A percentile compares a stretch with the other conserved stretches of the same genome.
phyloP scores from a whole-genome alignment of 2,888 invertebrate genomes.

The Spodoptera littoralis region DNA sequence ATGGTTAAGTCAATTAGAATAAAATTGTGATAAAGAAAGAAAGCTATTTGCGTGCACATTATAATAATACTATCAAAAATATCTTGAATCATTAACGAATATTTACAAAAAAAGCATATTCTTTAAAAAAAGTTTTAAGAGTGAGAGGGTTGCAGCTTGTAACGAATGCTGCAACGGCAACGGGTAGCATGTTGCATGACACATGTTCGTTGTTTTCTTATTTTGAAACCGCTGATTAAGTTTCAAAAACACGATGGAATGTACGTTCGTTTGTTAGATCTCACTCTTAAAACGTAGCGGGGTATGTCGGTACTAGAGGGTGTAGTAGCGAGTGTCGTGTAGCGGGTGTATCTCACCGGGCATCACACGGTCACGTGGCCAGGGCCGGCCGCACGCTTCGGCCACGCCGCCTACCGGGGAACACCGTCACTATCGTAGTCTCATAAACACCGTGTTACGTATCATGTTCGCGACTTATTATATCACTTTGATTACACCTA shows the following conservation, averaged over 20 bases:
- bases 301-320: conserved; percentile 25
- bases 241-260: too few relatives aligned
- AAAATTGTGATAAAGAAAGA: conserved; percentile 16
- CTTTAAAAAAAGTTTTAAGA: conserved; percentile 45
- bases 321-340: conserved; percentile 42
- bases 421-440: conserved; percentile 68
- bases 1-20: conserved; percentile 30
- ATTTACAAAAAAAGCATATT: conserved; percentile 42
- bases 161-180: background rate
- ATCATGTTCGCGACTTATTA: conserved; percentile 17
- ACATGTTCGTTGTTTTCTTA: too few relatives aligned
- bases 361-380: conserved; percentile 88
- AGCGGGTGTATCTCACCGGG: conserved; percentile 81
- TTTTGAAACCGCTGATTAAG: too few relatives aligned
- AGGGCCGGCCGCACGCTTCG: conserved; percentile 75
- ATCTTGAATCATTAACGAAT: conserved; percentile 10
- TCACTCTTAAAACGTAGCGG: conserved; percentile 55
- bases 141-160: conserved; percentile 29
- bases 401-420: conserved; percentile 83
- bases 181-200: too few relatives aligned
- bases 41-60: conserved; percentile 51
- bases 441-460: conserved; percentile 43
- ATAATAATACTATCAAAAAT: conserved; percentile 18
- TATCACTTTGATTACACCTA: conserved; percentile 44
- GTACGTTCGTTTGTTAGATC: background rate